Evolutionary conservation across 2,888 invertebrate species (phyloP), one percentile per base, ranked within the genome.

Genomic region (Stratiomys singularior): DNA sequence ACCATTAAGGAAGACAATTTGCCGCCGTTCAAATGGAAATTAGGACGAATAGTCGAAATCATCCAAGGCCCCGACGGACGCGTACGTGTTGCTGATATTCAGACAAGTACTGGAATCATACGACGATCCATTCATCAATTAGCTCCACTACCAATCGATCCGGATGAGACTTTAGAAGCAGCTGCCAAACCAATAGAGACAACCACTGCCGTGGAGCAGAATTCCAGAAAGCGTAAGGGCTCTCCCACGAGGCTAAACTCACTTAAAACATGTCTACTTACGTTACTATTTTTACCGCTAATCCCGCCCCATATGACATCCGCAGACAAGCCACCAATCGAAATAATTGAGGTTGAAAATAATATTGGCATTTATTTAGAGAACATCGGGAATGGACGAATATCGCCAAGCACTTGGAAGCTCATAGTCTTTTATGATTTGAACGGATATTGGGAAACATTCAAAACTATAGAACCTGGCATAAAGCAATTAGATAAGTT

Each of bases 1-100:
- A 27, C 47, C 15, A 21, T 76, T 5, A 46, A 60, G 3, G 76
- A 76, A 46, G 76, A 63, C 52, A 76, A 66, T 25, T 15, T 76
- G 15, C 76, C 76, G 4, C 52, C 66, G 1, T 47, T 64, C n/a
- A 60, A 76, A 18, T 76, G 74, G 58, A 21, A 1, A 74, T 18
- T 74, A 21, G 74, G 74, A 3, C 52, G 56, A 52, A 28, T 74
- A 21, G 11, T 74, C 7, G 23, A 52, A 23, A 28, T n/a, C 13
- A 74, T 74, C 25, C 9, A 25, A 2, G 58, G 58, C 13, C 11
- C 18, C 3, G 76, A 76, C 27, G 63, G 63, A 2, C 23, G 1
- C 2, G 37, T 56, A 46, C 25, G 74, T 25, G 74, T 74, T 9
- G 56, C 74, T 5, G 27, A 56, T 28, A 28, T 74, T 11, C 44